Evolutionary conservation across 2,888 invertebrate species (phyloP).

Genomic region (Dolomedes plantarius): DNA sequence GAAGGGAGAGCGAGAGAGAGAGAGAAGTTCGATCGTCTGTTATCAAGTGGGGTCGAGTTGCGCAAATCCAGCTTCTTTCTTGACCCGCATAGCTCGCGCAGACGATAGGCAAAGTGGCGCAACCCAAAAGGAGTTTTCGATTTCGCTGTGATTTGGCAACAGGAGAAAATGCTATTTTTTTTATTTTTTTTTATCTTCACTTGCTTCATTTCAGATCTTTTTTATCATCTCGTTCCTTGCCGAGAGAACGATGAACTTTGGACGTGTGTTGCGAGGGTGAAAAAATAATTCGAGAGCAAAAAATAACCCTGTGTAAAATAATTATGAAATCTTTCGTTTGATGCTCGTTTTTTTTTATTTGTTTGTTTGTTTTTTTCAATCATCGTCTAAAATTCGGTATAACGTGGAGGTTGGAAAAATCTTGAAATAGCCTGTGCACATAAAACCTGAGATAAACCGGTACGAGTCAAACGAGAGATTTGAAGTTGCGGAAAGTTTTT

Average conservation of each 20-base stretch:
- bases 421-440: no score
- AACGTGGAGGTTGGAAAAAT: no score
- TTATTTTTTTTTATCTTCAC: no score
- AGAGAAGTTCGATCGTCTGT: constrained; percentile 65
- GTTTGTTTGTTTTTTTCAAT: no score
- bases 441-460: no score
- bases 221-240: constrained; percentile 14
- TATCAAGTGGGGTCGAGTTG: constrained; percentile 66
- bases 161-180: constrained; percentile 15
- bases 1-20: no score
- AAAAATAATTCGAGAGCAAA: constrained; percentile 25
- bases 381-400: no score
- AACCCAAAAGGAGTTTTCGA: constrained; percentile 36
- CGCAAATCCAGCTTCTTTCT: constrained; percentile 56
- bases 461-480: no score
- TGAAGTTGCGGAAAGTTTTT: no score
- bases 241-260: constrained; percentile 54
- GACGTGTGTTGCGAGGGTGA: constrained; percentile 19
- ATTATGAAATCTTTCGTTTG: neutral
- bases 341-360: no score
- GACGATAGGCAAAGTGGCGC: constrained; percentile 54
- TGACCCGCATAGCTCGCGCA: constrained; percentile 49
- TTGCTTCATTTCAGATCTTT: constrained; percentile 15
- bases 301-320: neutral
- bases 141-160: constrained; percentile 57